Percentiles rank a stretch among this genome's conserved stretches.
Conservation (phyloP, 1,140 invertebrate species). For the Leptopilina clavipes region DNA sequence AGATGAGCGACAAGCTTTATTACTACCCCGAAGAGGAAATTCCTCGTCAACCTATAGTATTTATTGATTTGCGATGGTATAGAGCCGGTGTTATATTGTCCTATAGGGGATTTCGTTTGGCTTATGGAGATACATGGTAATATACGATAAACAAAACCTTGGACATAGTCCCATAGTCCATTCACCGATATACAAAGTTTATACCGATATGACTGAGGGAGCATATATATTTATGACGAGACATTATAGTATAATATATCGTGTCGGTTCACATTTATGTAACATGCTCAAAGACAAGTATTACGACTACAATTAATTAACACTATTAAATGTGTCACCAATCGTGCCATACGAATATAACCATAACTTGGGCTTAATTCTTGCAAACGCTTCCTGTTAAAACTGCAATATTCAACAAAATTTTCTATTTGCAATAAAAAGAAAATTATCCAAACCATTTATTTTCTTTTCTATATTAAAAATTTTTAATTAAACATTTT, state of each 20-base stretch:
- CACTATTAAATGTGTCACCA: background rate
- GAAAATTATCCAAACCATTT: too few species aligned
- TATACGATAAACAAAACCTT: conserved; percentile 50
- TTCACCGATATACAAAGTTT: background rate
- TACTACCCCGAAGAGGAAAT: conserved; percentile 10
- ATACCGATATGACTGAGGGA: background rate
- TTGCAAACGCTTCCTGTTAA: background rate
- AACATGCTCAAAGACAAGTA: background rate
- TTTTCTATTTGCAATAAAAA: too few species aligned
- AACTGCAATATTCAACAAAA: too few species aligned
- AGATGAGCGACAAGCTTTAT: background rate
- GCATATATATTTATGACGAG: background rate
- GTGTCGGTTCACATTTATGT: background rate
- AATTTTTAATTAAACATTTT: too few species aligned
- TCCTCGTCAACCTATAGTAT: conserved; percentile 20
- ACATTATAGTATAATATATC: background rate
- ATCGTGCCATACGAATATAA: background rate
- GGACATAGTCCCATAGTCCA: conserved; percentile 3
- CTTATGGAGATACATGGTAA: conserved; percentile 64
- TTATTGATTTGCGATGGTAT: conserved; percentile 51
- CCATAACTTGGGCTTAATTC: background rate
- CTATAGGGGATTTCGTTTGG: conserved; percentile 54
- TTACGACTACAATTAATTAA: background rate
- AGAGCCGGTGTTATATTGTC: conserved; percentile 43
- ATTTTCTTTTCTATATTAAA: too few species aligned